Evolutionary conservation across 2,888 invertebrate genomes (phyloP), one percentile per base, ranked within the genome.

Genomic region (Meghimatium bilineatum): DNA sequence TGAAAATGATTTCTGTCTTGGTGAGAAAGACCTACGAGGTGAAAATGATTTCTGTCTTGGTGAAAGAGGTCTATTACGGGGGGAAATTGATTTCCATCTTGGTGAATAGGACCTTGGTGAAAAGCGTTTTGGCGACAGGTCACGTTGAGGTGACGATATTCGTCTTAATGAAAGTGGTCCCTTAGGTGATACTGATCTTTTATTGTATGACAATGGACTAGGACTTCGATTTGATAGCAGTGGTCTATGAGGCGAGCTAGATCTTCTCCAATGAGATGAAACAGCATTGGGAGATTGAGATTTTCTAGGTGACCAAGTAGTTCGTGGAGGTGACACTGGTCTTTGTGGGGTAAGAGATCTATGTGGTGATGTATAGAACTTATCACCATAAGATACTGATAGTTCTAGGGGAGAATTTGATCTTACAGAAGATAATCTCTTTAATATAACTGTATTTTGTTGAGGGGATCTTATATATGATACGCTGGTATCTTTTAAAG

Each of bases 21-120:
- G 78, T 26, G 81, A 84, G 20, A 69, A 2, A 29, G 79, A 32
- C 49, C 44, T 79, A 32, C 29, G 79, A 32, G 60, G 36, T 38
- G 32, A 63, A 76, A 67, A 29, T 72, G 71, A 52, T 10, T 34
- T 52, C 26, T 10, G 60, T 38, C 79, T 76, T 32, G 66, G 79
- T 72, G 85, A 83, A 44, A 60, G 44, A 67, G 26, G 44, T 67
- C 74, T 79, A 2, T 26, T 49, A 71, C 75, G 84, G 52, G 71
- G 69, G 63, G 38, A 36, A 36, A 36, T 29, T 44, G 71, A 38
- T 69, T 78, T 74, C 29, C 29, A 32, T 82, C 77, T 84, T 56
- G 82, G 71, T 49, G 32, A 52, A 49, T 52, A 52, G 14, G 38
- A 34, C 52, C 44, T 49, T 66, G 81, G 60, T 38, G 78, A 78